Conservation (phyloP, 2,888 invertebrate genomes). For the Harpalus rubripes region DNA sequence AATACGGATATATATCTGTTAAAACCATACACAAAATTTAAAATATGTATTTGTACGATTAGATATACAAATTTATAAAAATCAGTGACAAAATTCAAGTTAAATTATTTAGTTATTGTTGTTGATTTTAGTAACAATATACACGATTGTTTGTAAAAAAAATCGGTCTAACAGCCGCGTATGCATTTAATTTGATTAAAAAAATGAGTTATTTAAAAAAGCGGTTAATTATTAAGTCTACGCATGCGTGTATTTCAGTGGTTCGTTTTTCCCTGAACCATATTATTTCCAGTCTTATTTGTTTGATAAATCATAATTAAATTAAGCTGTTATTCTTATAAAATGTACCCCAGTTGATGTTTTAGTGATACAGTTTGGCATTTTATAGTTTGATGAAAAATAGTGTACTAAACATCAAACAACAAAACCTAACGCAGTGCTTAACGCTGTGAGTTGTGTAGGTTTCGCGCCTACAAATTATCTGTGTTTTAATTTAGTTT, state of each 20-base stretch:
- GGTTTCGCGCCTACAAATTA: slow-evolving; percentile 66
- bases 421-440: slow-evolving; percentile 29
- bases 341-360: neutral
- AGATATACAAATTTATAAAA: too few relatives aligned
- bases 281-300: slow-evolving; percentile 5
- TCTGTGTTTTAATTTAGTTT: slow-evolving; percentile 61
- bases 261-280: slow-evolving; percentile 26
- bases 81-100: too few relatives aligned
- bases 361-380: neutral
- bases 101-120: neutral
- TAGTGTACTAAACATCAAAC: neutral
- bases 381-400: slow-evolving; percentile 11
- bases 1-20: neutral
- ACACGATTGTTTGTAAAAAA: neutral
- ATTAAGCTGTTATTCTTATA: neutral
- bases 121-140: slow-evolving; percentile 9
- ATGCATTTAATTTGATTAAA: slow-evolving; percentile 4
- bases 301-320: slow-evolving; percentile 3
- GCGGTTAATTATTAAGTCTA: slow-evolving; percentile 35
- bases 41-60: too few relatives aligned
- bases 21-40: neutral
- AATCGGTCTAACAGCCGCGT: neutral
- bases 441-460: slow-evolving; percentile 47
- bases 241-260: slow-evolving; percentile 8
- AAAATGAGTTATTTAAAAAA: slow-evolving; percentile 45